Evolutionary conservation across 2,888 invertebrate species (phyloP).

Genomic region (Criorhina ranunculi): DNA sequence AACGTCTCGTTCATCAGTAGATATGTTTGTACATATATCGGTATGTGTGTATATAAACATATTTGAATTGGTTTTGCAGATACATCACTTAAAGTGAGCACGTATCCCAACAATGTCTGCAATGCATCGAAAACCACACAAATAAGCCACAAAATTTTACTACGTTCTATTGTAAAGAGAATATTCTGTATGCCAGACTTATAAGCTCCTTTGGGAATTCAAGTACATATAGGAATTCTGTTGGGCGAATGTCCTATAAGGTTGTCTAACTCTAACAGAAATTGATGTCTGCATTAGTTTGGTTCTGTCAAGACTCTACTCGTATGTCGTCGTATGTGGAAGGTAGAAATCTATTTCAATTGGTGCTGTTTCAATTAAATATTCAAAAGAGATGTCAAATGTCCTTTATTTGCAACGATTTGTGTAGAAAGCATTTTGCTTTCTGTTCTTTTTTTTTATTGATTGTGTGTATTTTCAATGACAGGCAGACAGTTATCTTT

Average conservation of each 20-base stretch:
- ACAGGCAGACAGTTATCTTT: no score
- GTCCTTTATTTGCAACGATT: no score
- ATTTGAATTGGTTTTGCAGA: background rate
- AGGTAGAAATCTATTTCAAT: conserved; percentile 16
- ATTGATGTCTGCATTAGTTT: conserved; percentile 29
- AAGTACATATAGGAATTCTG: background rate
- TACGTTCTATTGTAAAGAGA: conserved; percentile 10
- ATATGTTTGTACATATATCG: background rate
- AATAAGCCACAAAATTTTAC: conserved; percentile 2
- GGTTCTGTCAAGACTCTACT: background rate
- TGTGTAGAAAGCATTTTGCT: no score
- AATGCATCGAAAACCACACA: conserved; percentile 10
- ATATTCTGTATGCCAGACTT: conserved; percentile 6
- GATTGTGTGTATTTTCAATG: no score
- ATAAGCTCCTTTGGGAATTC: conserved; percentile 2
- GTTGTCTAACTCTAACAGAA: conserved; percentile 1
- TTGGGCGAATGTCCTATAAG: background rate
- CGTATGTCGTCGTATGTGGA: background rate
- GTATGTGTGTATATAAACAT: background rate
- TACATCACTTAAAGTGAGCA: conserved; percentile 17
- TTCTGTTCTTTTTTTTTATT: no score
- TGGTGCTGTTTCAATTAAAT: background rate
- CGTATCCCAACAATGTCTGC: conserved; percentile 2
- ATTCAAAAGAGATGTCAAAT: background rate
- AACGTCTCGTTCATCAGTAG: background rate